Conservation (phyloP, 2,113 vertebrate genomes). For the Buteo buteo region DNA sequence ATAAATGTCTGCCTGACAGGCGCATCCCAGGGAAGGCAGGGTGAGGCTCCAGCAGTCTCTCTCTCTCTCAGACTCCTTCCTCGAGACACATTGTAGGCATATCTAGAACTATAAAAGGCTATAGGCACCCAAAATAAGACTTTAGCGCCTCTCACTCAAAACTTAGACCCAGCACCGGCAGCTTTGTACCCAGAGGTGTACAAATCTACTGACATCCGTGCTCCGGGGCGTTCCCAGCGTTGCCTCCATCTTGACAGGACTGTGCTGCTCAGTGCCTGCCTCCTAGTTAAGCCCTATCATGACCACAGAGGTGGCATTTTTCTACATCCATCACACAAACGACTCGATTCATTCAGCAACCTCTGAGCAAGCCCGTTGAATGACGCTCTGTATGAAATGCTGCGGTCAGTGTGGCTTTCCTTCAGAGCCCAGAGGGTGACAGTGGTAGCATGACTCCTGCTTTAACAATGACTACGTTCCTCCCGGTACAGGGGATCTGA, state of each 20-base stretch:
- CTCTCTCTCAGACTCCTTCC: not conserved
- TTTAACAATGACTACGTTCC: not conserved
- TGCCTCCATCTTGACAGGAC: not conserved
- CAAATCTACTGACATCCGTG: not conserved
- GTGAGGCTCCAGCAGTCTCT: not conserved
- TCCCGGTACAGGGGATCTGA: not conserved
- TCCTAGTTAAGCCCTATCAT: not conserved
- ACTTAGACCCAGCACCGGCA: not conserved
- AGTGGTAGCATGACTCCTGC: not conserved
- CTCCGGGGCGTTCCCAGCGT: not conserved
- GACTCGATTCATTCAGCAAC: not conserved
- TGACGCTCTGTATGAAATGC: not conserved
- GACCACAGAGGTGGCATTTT: slow-evolving; percentile 2
- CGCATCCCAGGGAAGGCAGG: not conserved
- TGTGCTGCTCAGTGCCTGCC: not conserved
- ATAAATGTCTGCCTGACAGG: not conserved
- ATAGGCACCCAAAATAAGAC: not conserved
- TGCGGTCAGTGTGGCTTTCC: not conserved
- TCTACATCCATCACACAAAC: not conserved
- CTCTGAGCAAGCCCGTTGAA: not conserved
- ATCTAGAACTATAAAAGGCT: not conserved
- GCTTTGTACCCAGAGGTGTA: not conserved
- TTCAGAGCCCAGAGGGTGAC: not conserved
- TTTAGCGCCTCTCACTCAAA: not conserved
- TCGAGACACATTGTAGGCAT: not conserved